Evolutionary conservation across 2,113 vertebrate species (phyloP).

Genomic region (Coracopsis vasa): DNA sequence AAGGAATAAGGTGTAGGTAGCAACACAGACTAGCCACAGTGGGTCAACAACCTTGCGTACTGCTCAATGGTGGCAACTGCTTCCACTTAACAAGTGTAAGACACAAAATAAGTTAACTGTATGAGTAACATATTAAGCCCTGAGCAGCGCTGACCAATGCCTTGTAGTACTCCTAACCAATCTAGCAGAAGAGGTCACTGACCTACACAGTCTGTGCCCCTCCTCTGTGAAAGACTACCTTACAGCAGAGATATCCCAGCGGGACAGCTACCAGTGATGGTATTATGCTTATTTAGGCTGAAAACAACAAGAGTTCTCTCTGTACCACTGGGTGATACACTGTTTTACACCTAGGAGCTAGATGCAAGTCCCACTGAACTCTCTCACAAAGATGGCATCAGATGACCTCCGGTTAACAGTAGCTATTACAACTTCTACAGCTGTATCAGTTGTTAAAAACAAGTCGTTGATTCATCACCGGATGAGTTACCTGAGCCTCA

Average conservation of each 20-base stretch:
- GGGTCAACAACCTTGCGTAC: background rate
- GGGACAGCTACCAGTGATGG: background rate
- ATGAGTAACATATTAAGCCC: background rate
- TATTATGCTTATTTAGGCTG: background rate
- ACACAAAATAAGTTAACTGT: background rate
- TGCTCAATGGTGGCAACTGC: background rate
- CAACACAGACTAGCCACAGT: fast-evolving
- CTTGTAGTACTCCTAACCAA: background rate
- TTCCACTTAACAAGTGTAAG: background rate
- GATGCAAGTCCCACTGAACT: background rate
- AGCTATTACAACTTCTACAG: background rate
- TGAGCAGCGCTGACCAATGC: background rate
- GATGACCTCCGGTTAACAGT: background rate
- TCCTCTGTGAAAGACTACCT: background rate
- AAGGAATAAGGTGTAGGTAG: background rate
- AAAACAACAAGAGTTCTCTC: background rate
- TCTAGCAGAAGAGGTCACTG: background rate
- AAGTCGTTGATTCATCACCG: background rate
- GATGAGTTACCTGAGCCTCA: background rate
- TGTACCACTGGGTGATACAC: fast-evolving
- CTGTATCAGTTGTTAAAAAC: background rate
- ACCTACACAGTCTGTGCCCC: too few species aligned
- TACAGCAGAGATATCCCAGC: background rate
- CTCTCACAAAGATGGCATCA: background rate
- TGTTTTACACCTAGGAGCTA: background rate